Evolutionary conservation across 2,113 vertebrate genomes (phyloP).

Genomic region (Ceyx melanurus): DNA sequence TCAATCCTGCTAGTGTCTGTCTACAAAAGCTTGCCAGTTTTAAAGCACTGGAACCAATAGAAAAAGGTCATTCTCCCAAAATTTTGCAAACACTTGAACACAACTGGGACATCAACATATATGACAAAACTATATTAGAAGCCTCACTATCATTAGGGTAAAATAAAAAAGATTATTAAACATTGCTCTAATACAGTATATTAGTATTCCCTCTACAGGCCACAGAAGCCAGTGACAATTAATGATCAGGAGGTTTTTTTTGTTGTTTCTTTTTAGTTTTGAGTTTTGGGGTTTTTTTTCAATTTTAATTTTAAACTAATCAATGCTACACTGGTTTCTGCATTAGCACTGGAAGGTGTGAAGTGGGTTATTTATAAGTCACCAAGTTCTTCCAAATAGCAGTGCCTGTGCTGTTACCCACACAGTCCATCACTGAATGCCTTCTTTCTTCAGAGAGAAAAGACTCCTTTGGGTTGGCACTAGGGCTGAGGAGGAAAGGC

Average conservation of each 20-base stretch:
- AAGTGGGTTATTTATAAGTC: neutral
- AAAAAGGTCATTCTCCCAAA: neutral
- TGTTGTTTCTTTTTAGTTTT: no score
- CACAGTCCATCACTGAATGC: neutral
- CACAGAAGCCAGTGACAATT: neutral
- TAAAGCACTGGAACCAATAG: neutral
- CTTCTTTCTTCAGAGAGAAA: neutral
- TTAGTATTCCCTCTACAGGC: neutral
- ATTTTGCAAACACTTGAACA: neutral
- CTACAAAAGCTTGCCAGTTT: neutral
- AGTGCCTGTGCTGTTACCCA: neutral
- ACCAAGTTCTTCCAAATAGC: neutral
- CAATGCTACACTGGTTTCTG: neutral
- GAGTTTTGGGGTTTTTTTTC: no score
- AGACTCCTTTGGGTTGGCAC: neutral
- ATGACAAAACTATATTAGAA: neutral
- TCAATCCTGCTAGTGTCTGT: neutral
- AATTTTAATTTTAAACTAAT: neutral
- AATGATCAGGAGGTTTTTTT: neutral
- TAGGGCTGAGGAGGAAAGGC: neutral
- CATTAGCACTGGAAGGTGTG: neutral
- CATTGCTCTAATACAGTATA: neutral
- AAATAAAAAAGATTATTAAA: neutral
- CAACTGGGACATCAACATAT: neutral
- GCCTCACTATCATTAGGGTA: neutral